Percentiles rank a stretch among this genome's conserved stretches.
Evolutionary conservation across 2,113 vertebrate species (phyloP).

Genomic region (Lycocorax pyrrhopterus): DNA sequence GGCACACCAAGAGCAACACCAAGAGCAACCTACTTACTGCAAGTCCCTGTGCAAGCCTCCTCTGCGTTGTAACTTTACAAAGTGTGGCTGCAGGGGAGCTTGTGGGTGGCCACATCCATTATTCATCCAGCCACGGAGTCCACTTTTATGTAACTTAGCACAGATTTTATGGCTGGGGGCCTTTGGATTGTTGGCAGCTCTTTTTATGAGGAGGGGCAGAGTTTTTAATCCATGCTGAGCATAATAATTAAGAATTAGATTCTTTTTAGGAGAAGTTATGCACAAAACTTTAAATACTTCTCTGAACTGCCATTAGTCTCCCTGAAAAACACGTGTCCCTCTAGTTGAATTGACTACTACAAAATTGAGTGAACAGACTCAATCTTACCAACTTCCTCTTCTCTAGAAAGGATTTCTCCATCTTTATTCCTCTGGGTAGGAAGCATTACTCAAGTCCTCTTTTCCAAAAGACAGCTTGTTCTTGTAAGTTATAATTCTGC

Average conservation of each 20-base stretch:
- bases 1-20: neutral
- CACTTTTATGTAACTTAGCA: neutral
- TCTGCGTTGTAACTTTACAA: neutral
- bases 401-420: slow-evolving; percentile 36
- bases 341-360: neutral
- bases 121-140: neutral
- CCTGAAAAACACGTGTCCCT: neutral
- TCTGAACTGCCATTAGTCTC: neutral
- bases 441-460: slow-evolving; percentile 24
- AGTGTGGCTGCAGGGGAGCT: neutral
- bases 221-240: neutral
- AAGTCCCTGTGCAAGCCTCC: neutral
- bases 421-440: slow-evolving; percentile 21
- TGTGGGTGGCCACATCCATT: neutral
- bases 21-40: neutral
- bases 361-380: neutral
- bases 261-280: neutral
- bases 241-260: neutral
- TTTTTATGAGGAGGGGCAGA: neutral
- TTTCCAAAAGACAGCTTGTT: slow-evolving; percentile 16
- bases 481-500: slow-evolving; percentile 13
- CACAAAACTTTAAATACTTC: neutral
- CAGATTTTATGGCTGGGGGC: neutral
- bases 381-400: slow-evolving; percentile 3
- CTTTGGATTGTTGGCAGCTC: neutral